Evolutionary conservation across 2,113 vertebrate genomes (phyloP).

Genomic region (Mirounga angustirostris): DNA sequence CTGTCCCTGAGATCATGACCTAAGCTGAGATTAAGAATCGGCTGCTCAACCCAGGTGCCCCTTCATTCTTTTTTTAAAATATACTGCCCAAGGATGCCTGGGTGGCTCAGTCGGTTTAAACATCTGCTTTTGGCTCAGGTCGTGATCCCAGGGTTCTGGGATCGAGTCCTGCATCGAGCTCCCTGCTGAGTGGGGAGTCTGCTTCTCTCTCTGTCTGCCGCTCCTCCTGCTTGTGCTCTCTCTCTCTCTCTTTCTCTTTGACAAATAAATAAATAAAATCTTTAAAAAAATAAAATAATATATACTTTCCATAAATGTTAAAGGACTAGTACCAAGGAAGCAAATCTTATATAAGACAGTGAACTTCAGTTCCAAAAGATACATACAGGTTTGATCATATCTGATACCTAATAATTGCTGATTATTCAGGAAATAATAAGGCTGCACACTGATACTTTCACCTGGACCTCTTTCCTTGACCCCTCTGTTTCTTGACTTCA

Average conservation of each 20-base stretch:
- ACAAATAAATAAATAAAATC: no score
- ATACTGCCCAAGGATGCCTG: neutral
- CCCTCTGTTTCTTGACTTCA: neutral
- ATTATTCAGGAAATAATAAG: neutral
- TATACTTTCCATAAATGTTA: neutral
- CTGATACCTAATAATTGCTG: neutral
- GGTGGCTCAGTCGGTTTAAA: no score
- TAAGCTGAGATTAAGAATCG: neutral
- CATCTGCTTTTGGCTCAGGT: no score
- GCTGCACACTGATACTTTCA: no score
- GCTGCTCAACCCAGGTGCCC: neutral
- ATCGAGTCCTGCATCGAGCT: no score
- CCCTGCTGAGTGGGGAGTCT: no score
- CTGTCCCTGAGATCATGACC: neutral
- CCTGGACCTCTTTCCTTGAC: neutral
- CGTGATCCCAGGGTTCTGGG: no score
- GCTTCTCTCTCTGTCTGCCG: no score
- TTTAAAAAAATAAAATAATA: no score
- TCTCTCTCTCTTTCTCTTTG: no score
- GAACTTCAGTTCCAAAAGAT: neutral
- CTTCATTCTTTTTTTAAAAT: neutral
- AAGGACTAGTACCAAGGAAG: constrained; percentile 33
- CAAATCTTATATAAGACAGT: neutral
- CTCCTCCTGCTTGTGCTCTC: no score
- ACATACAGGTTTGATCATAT: neutral